Base-by-base conservation (phyloP, 64 coral and sea anemone genomes). In the Montipora foliosa region DNA sequence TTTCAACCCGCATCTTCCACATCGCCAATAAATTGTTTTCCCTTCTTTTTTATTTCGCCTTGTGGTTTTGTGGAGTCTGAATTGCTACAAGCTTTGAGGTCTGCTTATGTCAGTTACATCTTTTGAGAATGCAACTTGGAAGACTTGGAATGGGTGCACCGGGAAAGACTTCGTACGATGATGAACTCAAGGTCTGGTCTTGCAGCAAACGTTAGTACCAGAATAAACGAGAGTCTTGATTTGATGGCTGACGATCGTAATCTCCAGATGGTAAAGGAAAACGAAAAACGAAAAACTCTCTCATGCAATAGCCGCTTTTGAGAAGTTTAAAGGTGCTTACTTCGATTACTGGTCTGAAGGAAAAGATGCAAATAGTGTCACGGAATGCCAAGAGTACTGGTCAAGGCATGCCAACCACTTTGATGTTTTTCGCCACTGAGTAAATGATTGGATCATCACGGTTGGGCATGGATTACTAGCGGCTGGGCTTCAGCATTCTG, bases 181-280 rank as follows among this genome's bases (percentile, higher is more conserved):
- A 82, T 62, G 9, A 82, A 82, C 11, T 59, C 55, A 59, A 53
- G 79, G 62, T 12, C n/a, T 12, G 79, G 79, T 64, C 11, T 8
- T 5, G 53, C 53, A 8, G 6, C 53, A 6, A 11, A 8, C 11
- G 3, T 57, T 57, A 57, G 6, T 0, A 57, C 53, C 6, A 57
- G 11, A 11, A 8, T 11, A 57, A 19, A 82, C n/a, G 22, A 44
- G 59, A 37, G 66, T 6, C 1, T 44, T 11, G 29, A 21, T 6
- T 44, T 82, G 12, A 20, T 82, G 61, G 13, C 20, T 0, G 79
- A 66, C 15, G 57, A 82, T 10, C 22, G 25, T 8, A 82, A 82
- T 37, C 25, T 82, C 5, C 79, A 82, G 25, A 21, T 45, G 14
- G 79, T 82, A 4, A 82, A 82, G 44, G 58, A 82, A 16, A 82